These are phyloP conservation scores for Conus ventricosus DNA, from an alignment of 1,140 invertebrate genomes.

Conservation along the genomic window DNA sequence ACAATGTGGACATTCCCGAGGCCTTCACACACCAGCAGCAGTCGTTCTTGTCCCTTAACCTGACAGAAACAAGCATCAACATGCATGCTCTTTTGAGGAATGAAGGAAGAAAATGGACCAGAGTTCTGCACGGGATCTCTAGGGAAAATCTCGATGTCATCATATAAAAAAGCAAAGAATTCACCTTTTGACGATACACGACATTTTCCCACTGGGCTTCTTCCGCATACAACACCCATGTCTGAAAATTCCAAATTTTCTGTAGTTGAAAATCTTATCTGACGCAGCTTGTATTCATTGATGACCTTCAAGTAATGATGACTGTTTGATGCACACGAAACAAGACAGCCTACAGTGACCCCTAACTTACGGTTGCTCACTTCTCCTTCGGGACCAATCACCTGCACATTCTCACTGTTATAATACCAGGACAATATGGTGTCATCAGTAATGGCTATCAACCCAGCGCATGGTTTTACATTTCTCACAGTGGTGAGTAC, in stretches of 20 bases:
- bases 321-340: too few species aligned
- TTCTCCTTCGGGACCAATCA: background rate
- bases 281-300: too few species aligned
- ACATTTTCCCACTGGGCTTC: too few species aligned
- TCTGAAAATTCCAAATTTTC: too few species aligned
- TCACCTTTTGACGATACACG: background rate
- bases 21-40: background rate
- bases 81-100: background rate
- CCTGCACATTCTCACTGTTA: background rate
- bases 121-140: background rate
- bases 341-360: too few species aligned
- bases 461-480: background rate
- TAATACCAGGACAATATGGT: background rate
- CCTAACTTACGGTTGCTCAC: background rate
- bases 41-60: background rate
- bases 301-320: too few species aligned
- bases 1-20: background rate
- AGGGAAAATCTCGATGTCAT: background rate
- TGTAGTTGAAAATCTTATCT: too few species aligned
- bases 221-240: too few species aligned
- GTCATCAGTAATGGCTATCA: background rate
- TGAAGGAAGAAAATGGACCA: background rate
- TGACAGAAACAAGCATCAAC: background rate
- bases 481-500: background rate
- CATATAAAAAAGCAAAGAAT: background rate